These are phyloP conservation scores for Pachliopta kotzebuea DNA, from an alignment of 2,888 invertebrate species.

Conservation along the genomic window DNA sequence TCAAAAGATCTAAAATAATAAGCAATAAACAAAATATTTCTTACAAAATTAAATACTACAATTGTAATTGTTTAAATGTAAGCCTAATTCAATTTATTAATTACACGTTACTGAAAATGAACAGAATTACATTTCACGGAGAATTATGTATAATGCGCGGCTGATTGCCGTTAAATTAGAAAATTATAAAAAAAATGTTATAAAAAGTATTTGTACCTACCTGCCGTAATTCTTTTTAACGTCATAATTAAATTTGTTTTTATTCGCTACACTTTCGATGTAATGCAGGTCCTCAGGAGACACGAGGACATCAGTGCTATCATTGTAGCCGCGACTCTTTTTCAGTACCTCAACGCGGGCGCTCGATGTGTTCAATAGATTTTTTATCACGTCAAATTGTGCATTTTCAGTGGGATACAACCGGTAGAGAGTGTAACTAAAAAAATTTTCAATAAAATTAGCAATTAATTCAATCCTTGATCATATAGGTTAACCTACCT, in stretches of 20 bases:
- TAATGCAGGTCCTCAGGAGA: slow-evolving; percentile 42
- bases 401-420: slow-evolving; percentile 45
- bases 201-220: slow-evolving; percentile 39
- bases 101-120: not conserved
- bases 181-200: not conserved
- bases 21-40: not conserved
- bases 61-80: too few relatives aligned
- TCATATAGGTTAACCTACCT: not conserved
- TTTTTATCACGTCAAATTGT: slow-evolving; percentile 43
- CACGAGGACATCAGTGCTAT: slow-evolving; percentile 62
- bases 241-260: slow-evolving; percentile 42
- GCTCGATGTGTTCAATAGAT: slow-evolving; percentile 45
- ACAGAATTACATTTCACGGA: not conserved
- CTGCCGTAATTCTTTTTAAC: slow-evolving; percentile 60
- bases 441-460: slow-evolving; percentile 32
- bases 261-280: slow-evolving; percentile 45
- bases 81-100: not conserved
- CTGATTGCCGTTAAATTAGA: not conserved
- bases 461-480: not conserved
- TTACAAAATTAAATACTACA: not conserved
- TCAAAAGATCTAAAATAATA: slow-evolving; percentile 44
- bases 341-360: slow-evolving; percentile 55
- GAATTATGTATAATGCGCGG: not conserved
- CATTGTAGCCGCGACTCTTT: slow-evolving; percentile 53
- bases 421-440: slow-evolving; percentile 57